Evolutionary conservation across 1,140 invertebrate genomes (phyloP).

Genomic region (Conus ventricosus): DNA sequence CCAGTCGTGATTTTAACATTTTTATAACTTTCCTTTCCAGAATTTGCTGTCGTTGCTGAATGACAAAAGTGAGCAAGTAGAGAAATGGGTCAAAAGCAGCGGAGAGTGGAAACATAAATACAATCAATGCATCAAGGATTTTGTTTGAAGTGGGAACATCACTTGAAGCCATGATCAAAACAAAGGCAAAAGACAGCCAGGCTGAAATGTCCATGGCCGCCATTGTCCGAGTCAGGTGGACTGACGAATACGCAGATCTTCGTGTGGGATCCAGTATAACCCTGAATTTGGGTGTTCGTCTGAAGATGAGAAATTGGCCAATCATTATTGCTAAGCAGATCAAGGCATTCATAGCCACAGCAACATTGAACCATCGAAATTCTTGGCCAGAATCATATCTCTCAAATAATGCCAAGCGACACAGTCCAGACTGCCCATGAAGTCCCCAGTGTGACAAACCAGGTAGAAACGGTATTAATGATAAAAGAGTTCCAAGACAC

Average conservation of each 20-base stretch:
- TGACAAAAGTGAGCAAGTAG: not conserved
- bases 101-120: conserved; percentile 32
- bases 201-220: conserved; percentile 25
- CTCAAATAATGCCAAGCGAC: conserved; percentile 47
- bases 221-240: conserved; percentile 8
- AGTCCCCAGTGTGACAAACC: conserved; percentile 34
- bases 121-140: not conserved
- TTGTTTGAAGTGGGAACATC: not conserved
- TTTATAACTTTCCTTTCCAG: too few relatives aligned
- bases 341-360: conserved; percentile 46
- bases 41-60: too few relatives aligned
- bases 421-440: conserved; percentile 48
- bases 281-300: not conserved
- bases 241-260: conserved; percentile 26
- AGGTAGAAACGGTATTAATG: conserved; percentile 25
- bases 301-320: conserved; percentile 48
- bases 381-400: conserved; percentile 22
- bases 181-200: conserved; percentile 42
- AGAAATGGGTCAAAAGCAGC: conserved; percentile 35
- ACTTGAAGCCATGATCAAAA: conserved; percentile 2
- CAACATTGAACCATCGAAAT: conserved; percentile 44
- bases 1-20: not conserved
- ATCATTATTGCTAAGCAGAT: conserved; percentile 43
- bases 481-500: conserved; percentile 9
- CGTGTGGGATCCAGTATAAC: not conserved